Evolutionary conservation across 2,888 invertebrate genomes (phyloP), one percentile per base, ranked within the genome.

Genomic region (Frankliniella intonsa): DNA sequence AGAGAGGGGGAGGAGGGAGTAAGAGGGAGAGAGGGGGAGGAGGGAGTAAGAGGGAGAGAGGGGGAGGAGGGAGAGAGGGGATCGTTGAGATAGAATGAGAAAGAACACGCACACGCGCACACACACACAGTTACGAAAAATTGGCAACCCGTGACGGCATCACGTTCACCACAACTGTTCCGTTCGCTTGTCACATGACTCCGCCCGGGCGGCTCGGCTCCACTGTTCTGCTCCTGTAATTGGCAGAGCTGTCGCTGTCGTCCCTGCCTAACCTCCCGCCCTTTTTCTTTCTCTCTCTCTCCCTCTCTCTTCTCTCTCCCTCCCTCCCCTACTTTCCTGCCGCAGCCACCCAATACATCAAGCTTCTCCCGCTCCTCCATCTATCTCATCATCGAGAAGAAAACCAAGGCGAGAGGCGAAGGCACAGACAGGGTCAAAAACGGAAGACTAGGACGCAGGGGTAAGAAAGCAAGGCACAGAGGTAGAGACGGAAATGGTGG

Each of bases 321-420:
- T 19, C 17, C 14, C 69, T 25, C 69, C 1, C 9, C 19, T 62
- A 10, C 62, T 38, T 38, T 38, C 5, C 14, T 19, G 55, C 14
- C 55, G 14, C 55, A 19, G 14, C 12, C 69, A 76, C 69, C 69
- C 69, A 76, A 25, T 76, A 76, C 69, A 76, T 76, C 69, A 76
- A 22, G 69, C 69, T 76, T 25, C 69, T 12, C 9, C 25, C 10
- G 22, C 69, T 38, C 5, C 38, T 38, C 38, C 38, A 38, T 38
- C 38, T 38, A 38, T 38, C 38, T 38, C 69, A 22, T 76, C 69
- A 25, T 76, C 25, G 69, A 12, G 25, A 14, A 14, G 19, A 76
- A 76, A 76, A 22, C 22, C 38, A 38, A 7, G 14, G 55, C 55
- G 14, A 14, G 55, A 11, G 55, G 17, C 8, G 51, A 51, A 51